Percentiles rank a stretch among this genome's conserved stretches.
Evolutionary conservation across 2,113 vertebrate species (phyloP).

Genomic region (Bujurquina vittata): DNA sequence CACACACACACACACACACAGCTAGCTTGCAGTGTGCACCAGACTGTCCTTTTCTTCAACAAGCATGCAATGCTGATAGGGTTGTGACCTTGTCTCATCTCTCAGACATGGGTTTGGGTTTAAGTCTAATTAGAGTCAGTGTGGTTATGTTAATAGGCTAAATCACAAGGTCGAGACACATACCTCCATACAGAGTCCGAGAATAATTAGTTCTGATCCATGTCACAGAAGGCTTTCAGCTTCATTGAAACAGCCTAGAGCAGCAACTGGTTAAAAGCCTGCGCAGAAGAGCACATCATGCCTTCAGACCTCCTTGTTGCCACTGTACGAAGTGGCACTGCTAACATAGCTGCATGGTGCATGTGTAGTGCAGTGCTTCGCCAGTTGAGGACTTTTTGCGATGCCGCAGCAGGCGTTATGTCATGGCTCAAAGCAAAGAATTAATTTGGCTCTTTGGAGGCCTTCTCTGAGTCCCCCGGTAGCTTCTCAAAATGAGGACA

Average conservation of each 20-base stretch:
- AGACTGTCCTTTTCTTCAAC: not conserved
- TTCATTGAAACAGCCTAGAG: not conserved
- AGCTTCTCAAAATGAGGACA: slow-evolving; percentile 81
- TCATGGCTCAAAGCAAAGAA: slow-evolving; percentile 69
- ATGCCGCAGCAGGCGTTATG: slow-evolving; percentile 57
- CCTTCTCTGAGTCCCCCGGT: slow-evolving; percentile 71
- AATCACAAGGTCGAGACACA: slow-evolving; percentile 16
- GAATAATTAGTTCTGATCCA: not conserved
- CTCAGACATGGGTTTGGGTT: slow-evolving; percentile 3
- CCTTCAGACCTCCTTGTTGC: not conserved
- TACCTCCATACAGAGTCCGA: not conserved
- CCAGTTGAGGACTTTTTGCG: slow-evolving; percentile 1
- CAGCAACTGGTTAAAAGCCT: not conserved
- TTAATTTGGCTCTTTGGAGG: slow-evolving; percentile 72
- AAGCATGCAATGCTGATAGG: slow-evolving; percentile 10
- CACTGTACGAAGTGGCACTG: not conserved
- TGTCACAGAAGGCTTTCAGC: not conserved
- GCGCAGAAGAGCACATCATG: not conserved
- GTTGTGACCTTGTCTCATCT: slow-evolving; percentile 43
- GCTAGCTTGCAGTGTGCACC: not conserved
- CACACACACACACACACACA: not conserved
- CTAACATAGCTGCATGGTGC: not conserved
- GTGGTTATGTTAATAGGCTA: not conserved
- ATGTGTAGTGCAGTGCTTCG: not conserved
- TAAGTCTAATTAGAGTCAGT: slow-evolving; percentile 46